Evolutionary conservation across 1,140 invertebrate species (phyloP), one percentile per base, ranked within the genome.

Genomic region (Macrobrachium rosenbergii): DNA sequence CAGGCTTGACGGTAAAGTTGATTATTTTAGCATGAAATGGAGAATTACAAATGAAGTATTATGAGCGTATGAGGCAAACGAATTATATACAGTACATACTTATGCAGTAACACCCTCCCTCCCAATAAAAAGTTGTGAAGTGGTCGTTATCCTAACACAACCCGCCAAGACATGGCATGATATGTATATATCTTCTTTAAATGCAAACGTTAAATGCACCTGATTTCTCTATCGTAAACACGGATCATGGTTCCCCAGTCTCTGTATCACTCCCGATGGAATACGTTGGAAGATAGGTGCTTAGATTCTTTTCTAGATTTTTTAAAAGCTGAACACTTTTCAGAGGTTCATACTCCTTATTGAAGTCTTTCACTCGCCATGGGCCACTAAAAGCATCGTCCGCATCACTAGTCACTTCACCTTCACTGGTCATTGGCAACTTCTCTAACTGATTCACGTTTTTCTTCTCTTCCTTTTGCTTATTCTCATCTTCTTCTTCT

Each of bases 241-340:
- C 21, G 21, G 16, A 37, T 62, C 37, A 82, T 21, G 28, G 62
- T 23, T 82, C 80, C n/a, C 80, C 80, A 10, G 60, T 82, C 52
- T 88, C 86, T 19, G 86, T 88, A 28, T 88, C 86, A 62, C 86
- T 88, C 14, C 73, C 86, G n/a, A 83, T 83, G 73, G 86, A 82
- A 69, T 88, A 64, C 2, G 80, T 59, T 2, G 86, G 86, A 0
- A 88, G 75, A 43, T 88, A 88, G 7, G 64, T 69, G 43, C 75
- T 88, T 21, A 88, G 63, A 78, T 67, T 83, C 60, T 82, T 81
- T 58, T 79, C 83, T 12, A 88, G 80, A 23, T 88, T 88, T 67
- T 75, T 88, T 60, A 88, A 21, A 11, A 88, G 63, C 43, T 88
- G 60, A 19, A 88, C 86, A 82, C 86, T 88, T 43, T 83, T 82